A percentile compares a stretch with the other conserved stretches of the same genome.
Evolutionary conservation across 1,140 invertebrate genomes (phyloP).

Genomic region (Penaeus vannamei): DNA sequence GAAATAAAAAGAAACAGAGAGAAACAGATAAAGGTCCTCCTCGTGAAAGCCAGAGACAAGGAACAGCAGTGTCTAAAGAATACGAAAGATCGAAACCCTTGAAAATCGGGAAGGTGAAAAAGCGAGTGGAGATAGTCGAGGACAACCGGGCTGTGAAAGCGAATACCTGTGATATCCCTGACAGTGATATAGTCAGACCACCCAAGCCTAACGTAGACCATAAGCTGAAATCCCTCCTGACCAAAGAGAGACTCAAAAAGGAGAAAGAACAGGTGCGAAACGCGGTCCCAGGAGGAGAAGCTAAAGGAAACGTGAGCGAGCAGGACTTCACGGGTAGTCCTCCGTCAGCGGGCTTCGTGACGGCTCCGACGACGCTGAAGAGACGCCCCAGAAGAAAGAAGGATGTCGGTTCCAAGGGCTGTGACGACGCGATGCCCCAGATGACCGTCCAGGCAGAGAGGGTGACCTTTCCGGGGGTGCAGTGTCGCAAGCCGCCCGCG

Average conservation of each 20-base stretch:
- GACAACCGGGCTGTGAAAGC: background rate
- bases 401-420: background rate
- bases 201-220: background rate
- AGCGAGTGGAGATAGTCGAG: background rate
- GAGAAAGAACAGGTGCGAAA: slow-evolving; percentile 3
- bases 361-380: background rate
- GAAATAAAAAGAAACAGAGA: background rate
- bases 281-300: background rate
- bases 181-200: slow-evolving; percentile 9
- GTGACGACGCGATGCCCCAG: too few species aligned
- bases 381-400: background rate
- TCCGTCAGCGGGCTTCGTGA: background rate
- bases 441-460: too few species aligned
- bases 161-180: background rate
- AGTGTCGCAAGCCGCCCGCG: too few species aligned
- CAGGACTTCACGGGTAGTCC: too few species aligned
- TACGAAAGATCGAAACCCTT: background rate
- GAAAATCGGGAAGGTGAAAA: background rate
- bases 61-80: background rate
- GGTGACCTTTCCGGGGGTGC: too few species aligned
- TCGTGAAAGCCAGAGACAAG: background rate
- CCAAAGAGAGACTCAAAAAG: background rate
- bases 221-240: too few species aligned
- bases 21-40: background rate
- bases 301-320: too few species aligned